Evolutionary conservation across 37 sponge, comb jelly and placozoan species (phyloP).

Genomic region (Sycon ciliatum): DNA sequence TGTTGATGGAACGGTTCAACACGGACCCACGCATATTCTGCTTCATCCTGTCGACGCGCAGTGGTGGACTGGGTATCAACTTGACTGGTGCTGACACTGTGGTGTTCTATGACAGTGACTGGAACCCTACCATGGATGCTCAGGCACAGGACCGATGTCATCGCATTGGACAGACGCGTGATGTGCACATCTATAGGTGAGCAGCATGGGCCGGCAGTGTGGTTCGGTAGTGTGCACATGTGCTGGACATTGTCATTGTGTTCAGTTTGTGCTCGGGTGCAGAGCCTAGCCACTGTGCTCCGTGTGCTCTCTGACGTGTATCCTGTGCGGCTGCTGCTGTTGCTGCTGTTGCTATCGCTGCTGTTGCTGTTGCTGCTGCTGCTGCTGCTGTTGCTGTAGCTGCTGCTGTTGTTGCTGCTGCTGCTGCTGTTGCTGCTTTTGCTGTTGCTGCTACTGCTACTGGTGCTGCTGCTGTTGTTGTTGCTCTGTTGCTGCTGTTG

Average conservation of each 20-base stretch:
- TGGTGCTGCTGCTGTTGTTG: no score
- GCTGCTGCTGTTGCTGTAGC: no score
- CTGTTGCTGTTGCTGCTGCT: no score
- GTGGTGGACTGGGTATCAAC: slow-evolving; percentile 95
- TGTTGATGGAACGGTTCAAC: slow-evolving; percentile 93
- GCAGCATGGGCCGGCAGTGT: neutral
- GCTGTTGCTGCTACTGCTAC: no score
- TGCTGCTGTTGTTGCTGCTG: no score
- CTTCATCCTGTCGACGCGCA: slow-evolving; percentile 96
- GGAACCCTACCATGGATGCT: slow-evolving; percentile 99
- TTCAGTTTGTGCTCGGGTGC: neutral
- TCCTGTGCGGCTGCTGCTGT: no score
- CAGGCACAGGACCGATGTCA: slow-evolving; percentile 99
- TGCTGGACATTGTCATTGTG: neutral
- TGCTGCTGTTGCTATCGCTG: no score
- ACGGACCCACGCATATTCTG: slow-evolving; percentile 85
- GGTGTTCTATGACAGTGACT: slow-evolving; percentile 96
- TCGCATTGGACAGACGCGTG: slow-evolving; percentile 95
- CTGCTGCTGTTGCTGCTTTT: no score
- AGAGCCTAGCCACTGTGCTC: no score
- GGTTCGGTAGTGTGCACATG: neutral
- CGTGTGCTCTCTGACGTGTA: no score
- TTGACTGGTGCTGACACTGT: slow-evolving; percentile 98
- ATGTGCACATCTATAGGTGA: slow-evolving; percentile 96
- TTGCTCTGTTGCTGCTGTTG: no score